Conservation (phyloP, 2,888 invertebrate species). For the Hemithea aestivaria region DNA sequence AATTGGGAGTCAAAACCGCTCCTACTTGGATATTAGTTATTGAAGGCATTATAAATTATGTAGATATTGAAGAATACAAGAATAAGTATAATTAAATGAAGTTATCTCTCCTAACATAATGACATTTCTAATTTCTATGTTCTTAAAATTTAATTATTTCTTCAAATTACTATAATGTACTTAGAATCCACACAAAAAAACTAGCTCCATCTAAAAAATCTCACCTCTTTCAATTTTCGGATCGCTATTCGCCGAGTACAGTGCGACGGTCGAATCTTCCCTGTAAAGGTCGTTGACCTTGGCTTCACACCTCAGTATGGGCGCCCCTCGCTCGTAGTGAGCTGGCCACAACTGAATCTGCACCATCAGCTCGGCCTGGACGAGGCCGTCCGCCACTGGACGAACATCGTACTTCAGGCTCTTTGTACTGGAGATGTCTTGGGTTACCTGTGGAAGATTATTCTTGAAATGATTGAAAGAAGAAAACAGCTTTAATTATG, state of each 20-base stretch:
- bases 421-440: constrained; percentile 41
- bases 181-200: too few relatives aligned
- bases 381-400: constrained; percentile 71
- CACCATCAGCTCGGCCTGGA: constrained; percentile 80
- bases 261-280: constrained; percentile 79
- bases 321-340: constrained; percentile 82
- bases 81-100: too few relatives aligned
- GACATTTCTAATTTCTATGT: too few relatives aligned
- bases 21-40: too few relatives aligned
- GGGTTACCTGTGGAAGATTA: constrained; percentile 52
- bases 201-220: constrained; percentile 21
- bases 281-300: constrained; percentile 81
- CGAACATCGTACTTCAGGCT: constrained; percentile 50
- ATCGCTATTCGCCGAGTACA: constrained; percentile 82
- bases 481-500: too few relatives aligned
- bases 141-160: too few relatives aligned
- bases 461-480: too few relatives aligned
- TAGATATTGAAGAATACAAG: too few relatives aligned
- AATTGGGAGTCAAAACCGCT: too few relatives aligned
- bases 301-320: constrained; percentile 83
- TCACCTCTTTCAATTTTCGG: constrained; percentile 86
- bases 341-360: constrained; percentile 80
- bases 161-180: too few relatives aligned
- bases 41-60: too few relatives aligned
- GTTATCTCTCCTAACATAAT: too few relatives aligned